Evolutionary conservation across 2,113 vertebrate species (phyloP).

Genomic region (Pachycephala philippinensis): DNA sequence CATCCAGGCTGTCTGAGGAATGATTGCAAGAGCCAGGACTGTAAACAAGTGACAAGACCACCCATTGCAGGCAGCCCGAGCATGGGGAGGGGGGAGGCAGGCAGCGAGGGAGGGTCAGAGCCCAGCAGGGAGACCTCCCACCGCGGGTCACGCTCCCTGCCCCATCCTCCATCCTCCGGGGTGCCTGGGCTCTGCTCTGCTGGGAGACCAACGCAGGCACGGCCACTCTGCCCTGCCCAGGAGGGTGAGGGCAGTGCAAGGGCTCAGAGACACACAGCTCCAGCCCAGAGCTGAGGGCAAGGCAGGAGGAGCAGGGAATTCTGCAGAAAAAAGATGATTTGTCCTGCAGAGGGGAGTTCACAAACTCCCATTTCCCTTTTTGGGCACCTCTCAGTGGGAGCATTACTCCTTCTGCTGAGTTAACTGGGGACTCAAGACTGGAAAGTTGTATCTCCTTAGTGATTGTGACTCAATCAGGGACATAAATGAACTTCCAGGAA

Average conservation of each 20-base stretch:
- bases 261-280: neutral
- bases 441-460: neutral
- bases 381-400: neutral
- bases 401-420: neutral
- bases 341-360: neutral
- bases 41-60: constrained; percentile 47
- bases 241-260: neutral
- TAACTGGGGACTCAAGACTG: neutral
- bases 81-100: neutral
- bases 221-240: neutral
- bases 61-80: neutral
- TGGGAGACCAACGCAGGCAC: neutral
- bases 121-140: neutral
- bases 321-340: neutral
- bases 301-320: neutral
- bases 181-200: neutral
- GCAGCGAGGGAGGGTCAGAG: neutral
- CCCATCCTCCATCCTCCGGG: neutral
- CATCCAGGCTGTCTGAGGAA: neutral
- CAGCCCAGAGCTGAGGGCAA: neutral
- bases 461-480: neutral
- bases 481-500: neutral
- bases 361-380: neutral
- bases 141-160: neutral
- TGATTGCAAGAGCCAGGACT: neutral